A percentile compares a stretch with the other conserved stretches of the same genome.
phyloP scores from a whole-genome alignment of 2,888 invertebrate species.

The Laspeyria flexula region DNA sequence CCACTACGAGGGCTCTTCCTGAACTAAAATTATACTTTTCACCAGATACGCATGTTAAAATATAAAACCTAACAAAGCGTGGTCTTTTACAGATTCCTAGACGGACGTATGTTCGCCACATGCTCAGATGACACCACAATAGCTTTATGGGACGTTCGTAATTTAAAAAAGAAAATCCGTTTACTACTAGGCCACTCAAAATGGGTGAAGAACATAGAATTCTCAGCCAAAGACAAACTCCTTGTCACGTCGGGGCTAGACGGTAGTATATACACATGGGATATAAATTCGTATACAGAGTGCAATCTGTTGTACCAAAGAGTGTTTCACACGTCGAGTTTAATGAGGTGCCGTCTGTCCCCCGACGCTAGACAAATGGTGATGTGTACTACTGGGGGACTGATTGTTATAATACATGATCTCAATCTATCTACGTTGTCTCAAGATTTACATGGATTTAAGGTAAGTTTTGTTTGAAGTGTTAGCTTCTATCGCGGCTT shows the following conservation, averaged over 20 bases:
- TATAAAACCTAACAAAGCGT: neutral
- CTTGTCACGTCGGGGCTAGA: slow-evolving; percentile 97
- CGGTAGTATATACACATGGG: slow-evolving; percentile 97
- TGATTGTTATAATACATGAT: slow-evolving; percentile 95
- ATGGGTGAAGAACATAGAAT: slow-evolving; percentile 99
- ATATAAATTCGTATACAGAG: slow-evolving; percentile 94
- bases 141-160: slow-evolving; percentile 96
- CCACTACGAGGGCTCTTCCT: too few relatives aligned
- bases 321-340: slow-evolving; percentile 93
- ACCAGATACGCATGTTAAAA: too few relatives aligned
- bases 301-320: slow-evolving; percentile 91
- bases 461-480: slow-evolving; percentile 81
- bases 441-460: slow-evolving; percentile 93
- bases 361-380: slow-evolving; percentile 95
- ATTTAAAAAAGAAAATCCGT: slow-evolving; percentile 91
- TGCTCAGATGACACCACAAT: slow-evolving; percentile 98
- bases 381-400: slow-evolving; percentile 95
- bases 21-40: too few relatives aligned
- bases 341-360: slow-evolving; percentile 95
- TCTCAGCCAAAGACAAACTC: slow-evolving; percentile 92
- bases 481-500: too few relatives aligned
- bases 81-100: slow-evolving; percentile 90
- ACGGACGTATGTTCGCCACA: slow-evolving; percentile 94
- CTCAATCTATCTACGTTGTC: slow-evolving; percentile 92
- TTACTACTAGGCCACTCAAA: slow-evolving; percentile 95